Conservation (phyloP, 2,888 invertebrate species). For the Calameuta filiformis region DNA sequence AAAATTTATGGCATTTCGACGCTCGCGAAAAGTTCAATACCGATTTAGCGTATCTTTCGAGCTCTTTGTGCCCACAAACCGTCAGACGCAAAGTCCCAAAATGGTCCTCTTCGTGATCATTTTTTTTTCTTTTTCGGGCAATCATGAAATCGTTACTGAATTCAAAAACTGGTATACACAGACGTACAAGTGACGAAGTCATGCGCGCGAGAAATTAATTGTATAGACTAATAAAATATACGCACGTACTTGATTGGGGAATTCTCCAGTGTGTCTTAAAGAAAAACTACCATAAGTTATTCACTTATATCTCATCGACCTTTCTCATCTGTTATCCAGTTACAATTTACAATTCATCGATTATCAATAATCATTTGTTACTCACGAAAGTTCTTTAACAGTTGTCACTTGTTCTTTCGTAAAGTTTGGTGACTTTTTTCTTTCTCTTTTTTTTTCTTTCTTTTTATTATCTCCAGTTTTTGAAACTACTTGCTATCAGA, state of each 20-base stretch:
- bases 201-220: not conserved
- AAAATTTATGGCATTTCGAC: too few species aligned
- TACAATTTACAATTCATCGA: too few species aligned
- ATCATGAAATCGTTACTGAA: too few species aligned
- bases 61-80: too few species aligned
- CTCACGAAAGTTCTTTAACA: slow-evolving; percentile 8
- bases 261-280: slow-evolving; percentile 32
- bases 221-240: slow-evolving; percentile 2
- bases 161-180: too few species aligned
- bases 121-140: too few species aligned
- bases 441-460: not conserved
- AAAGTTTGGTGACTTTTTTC: not conserved
- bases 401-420: not conserved
- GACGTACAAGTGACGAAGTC: too few species aligned
- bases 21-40: too few species aligned
- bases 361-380: slow-evolving; percentile 19
- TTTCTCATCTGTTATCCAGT: slow-evolving; percentile 20
- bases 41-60: too few species aligned
- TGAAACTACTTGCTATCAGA: slow-evolving; percentile 29
- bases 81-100: too few species aligned
- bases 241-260: slow-evolving; percentile 31
- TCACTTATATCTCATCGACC: slow-evolving; percentile 32
- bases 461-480: not conserved
- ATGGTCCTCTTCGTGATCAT: too few species aligned
- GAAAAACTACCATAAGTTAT: slow-evolving; percentile 42